phyloP scores from a whole-genome alignment of 2,888 invertebrate genomes.

The Drosophila macrothrix region DNA sequence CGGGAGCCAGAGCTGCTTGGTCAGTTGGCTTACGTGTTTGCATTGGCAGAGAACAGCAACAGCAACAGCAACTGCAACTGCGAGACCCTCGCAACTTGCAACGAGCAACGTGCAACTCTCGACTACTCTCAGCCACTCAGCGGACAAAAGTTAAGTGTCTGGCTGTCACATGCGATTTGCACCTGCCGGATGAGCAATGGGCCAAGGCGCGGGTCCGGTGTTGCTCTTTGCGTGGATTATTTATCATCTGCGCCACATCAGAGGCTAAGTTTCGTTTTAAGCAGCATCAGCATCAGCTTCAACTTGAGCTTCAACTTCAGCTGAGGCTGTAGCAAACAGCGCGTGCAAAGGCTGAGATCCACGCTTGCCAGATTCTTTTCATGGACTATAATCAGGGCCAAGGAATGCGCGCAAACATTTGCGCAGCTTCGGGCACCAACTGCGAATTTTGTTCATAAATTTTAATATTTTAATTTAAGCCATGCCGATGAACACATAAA shows the following conservation, averaged over 20 bases:
- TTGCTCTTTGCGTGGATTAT: constrained; percentile 77
- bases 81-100: constrained; percentile 33
- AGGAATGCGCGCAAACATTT: constrained; percentile 59
- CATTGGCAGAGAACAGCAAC: constrained; percentile 55
- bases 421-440: constrained; percentile 19
- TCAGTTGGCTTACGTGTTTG: constrained; percentile 74
- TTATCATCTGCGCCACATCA: constrained; percentile 77
- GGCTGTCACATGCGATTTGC: constrained; percentile 82
- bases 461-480: constrained; percentile 78
- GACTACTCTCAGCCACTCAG: constrained; percentile 58
- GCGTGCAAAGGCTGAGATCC: constrained; percentile 64
- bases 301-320: constrained; percentile 3
- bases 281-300: constrained; percentile 49
- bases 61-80: constrained; percentile 34
- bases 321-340: constrained; percentile 8
- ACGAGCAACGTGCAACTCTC: constrained; percentile 31
- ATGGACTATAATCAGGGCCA: constrained; percentile 66
- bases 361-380: constrained; percentile 73
- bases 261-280: constrained; percentile 69
- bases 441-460: constrained; percentile 67
- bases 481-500: constrained; percentile 74
- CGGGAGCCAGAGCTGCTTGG: constrained; percentile 46
- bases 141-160: constrained; percentile 80
- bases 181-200: constrained; percentile 82
- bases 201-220: constrained; percentile 50